Evolutionary conservation across 2,888 invertebrate species (phyloP).

Genomic region (Chymomyza caudatula): DNA sequence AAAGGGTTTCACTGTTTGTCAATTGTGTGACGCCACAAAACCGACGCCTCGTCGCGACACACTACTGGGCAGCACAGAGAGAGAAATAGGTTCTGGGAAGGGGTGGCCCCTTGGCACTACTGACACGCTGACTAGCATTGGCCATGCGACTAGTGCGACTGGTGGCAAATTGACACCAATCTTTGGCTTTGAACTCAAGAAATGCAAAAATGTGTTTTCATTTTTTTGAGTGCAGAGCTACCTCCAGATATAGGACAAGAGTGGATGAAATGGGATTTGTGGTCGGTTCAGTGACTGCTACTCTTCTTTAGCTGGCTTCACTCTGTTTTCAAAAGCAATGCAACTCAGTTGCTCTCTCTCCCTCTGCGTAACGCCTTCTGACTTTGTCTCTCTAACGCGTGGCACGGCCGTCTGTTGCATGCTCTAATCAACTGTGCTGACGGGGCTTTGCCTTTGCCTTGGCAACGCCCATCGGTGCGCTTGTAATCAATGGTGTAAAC

Average conservation of each 20-base stretch:
- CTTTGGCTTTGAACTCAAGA: conserved; percentile 43
- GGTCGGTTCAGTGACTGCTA: background rate
- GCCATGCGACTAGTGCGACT: background rate
- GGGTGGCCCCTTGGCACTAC: conserved; percentile 49
- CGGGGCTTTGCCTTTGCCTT: conserved; percentile 8
- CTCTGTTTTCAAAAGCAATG: background rate
- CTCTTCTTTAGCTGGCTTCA: background rate
- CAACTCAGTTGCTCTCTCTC: background rate
- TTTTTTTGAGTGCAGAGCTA: background rate
- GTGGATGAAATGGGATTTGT: background rate
- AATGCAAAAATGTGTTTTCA: conserved; percentile 58
- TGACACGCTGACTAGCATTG: conserved; percentile 54
- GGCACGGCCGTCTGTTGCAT: conserved; percentile 1
- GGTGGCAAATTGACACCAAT: conserved; percentile 25
- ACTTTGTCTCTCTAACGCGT: conserved; percentile 2
- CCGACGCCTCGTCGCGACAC: conserved; percentile 29
- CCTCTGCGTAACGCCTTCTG: conserved; percentile 59
- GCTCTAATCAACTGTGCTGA: conserved; percentile 8
- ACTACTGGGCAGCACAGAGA: too few species aligned
- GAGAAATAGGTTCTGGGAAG: too few species aligned
- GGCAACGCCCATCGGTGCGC: conserved; percentile 36
- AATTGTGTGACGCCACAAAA: conserved; percentile 63
- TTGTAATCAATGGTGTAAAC: conserved; percentile 71
- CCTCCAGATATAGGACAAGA: background rate
- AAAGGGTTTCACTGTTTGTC: conserved; percentile 71